Conservation (phyloP, 2,113 vertebrate species). For the Cheirogaleus medius region DNA sequence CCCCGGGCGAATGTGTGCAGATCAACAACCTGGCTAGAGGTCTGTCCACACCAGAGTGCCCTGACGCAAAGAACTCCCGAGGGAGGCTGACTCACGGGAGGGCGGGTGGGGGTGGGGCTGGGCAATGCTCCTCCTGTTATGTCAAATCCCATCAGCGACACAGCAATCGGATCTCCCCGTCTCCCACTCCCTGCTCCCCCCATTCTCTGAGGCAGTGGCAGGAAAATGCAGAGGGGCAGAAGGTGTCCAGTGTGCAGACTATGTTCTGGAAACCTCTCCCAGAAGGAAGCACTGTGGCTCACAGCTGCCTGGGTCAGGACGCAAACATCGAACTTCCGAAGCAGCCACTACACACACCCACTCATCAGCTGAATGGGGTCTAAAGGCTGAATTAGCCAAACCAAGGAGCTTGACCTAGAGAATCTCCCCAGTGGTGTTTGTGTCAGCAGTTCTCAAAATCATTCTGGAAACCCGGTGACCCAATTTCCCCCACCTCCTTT, state of each 20-base stretch:
- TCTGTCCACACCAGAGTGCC: not conserved
- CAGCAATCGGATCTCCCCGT: not conserved
- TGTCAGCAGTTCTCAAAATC: not conserved
- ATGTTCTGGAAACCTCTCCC: not conserved
- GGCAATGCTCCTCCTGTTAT: not conserved
- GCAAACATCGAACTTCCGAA: not conserved
- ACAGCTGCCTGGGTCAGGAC: not conserved
- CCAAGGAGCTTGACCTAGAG: not conserved
- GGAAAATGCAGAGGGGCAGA: not conserved
- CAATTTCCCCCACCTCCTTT: constrained; percentile 25
- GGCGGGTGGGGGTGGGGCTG: not conserved
- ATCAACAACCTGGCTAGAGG: not conserved
- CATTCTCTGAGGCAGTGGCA: too few species aligned
- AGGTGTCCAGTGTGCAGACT: not conserved
- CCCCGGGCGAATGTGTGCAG: not conserved
- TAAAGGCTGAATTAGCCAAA: constrained; percentile 5
- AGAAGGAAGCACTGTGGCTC: not conserved
- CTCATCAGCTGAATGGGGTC: not conserved
- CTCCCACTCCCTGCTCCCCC: too few species aligned
- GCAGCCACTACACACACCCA: not conserved
- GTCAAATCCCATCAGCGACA: not conserved
- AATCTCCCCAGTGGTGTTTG: not conserved
- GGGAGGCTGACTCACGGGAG: not conserved
- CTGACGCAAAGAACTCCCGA: not conserved
- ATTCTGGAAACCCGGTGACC: constrained; percentile 55